Base-by-base conservation (phyloP, 2,888 invertebrate genomes). In the Andrena hattorfiana region DNA sequence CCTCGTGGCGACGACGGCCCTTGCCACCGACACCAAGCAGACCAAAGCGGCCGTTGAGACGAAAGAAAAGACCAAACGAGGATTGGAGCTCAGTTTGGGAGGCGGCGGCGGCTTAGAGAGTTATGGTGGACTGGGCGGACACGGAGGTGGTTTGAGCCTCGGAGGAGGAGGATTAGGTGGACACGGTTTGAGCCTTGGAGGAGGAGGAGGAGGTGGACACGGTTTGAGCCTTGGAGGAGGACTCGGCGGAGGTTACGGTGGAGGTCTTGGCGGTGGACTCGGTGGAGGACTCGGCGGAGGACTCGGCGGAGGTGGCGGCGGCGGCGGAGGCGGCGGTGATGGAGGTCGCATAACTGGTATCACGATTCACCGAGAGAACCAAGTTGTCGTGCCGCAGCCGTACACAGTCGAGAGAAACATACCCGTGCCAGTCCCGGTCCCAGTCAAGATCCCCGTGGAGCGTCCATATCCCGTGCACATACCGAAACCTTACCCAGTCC, bases 301-400 rank as follows among this genome's bases (percentile, higher is more conserved):
- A n/a, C n/a, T n/a, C 0, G 59, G 76, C 2, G 84, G 80, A 4
- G 84, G 80, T 26, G 88, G 87, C 4, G 89, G 86, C 1, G 83
- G 87, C 0, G 89, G 89, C 1, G 85, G 81, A 0, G 90, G 89
- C 0, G 87, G 89, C 0, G 89, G 89, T 8, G 93, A 89, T 62
- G 86, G 87, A 5, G 93, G 91, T 59, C 90, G 86, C 49, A 92
- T 93, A 51, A 90, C 92, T 8, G 89, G 89, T 6, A 91, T 93
- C 82, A 93, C 93, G 51, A 93, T 93, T 68, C 92, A 92, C 59
- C 87, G 90, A 2, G 93, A 93, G 83, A 92, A 92, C 10, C 82
- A 88, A 69, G 92, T 93, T 10, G 89, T 91, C 2, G 91, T 93
- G 0, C 93, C 93, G 7, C 91, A 90, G 1, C 93, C 93, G 3